phyloP scores from a whole-genome alignment of 1,140 invertebrate species.

The Carposina sasakii region DNA sequence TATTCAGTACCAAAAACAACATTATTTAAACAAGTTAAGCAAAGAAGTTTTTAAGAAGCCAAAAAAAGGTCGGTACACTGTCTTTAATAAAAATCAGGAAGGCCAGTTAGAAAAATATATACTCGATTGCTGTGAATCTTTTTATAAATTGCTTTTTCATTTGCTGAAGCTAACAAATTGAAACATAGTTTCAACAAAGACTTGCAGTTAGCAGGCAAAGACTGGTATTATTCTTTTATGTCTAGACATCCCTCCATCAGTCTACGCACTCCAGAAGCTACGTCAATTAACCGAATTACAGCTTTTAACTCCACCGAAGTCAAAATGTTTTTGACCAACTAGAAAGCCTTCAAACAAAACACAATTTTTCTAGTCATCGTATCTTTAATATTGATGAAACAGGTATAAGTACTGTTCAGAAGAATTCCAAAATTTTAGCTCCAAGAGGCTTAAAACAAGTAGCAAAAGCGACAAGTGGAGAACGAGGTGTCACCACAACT shows the following conservation, averaged over 20 bases:
- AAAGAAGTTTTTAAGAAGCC: too few relatives aligned
- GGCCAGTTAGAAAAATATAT: conserved; percentile 8
- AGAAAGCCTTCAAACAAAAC: too few relatives aligned
- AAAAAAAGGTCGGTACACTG: conserved; percentile 12
- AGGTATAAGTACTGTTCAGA: conserved; percentile 45
- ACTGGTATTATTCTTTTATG: too few relatives aligned
- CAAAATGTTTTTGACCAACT: too few relatives aligned
- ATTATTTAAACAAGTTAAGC: conserved; percentile 16
- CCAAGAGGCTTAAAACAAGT: conserved; percentile 17
- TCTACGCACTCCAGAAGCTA: conserved; percentile 4
- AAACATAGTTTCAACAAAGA: conserved; percentile 15
- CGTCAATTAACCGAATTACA: conserved; percentile 5
- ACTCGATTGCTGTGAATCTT: conserved; percentile 8
- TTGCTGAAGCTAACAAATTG: conserved; percentile 12
- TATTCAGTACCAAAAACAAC: conserved; percentile 23
- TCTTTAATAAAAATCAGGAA: too few relatives aligned
- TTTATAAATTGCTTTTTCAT: conserved; percentile 16
- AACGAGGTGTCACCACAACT: conserved; percentile 16
- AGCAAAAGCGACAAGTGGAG: conserved; percentile 15
- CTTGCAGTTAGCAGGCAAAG: conserved; percentile 11
- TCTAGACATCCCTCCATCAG: conserved; percentile 6
- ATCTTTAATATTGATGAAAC: conserved; percentile 31
- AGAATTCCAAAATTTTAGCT: conserved; percentile 17
- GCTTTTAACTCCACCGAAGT: too few relatives aligned
- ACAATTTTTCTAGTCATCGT: conserved; percentile 17